phyloP scores from a whole-genome alignment of 2,888 invertebrate species.

The Synergus itoensis region DNA sequence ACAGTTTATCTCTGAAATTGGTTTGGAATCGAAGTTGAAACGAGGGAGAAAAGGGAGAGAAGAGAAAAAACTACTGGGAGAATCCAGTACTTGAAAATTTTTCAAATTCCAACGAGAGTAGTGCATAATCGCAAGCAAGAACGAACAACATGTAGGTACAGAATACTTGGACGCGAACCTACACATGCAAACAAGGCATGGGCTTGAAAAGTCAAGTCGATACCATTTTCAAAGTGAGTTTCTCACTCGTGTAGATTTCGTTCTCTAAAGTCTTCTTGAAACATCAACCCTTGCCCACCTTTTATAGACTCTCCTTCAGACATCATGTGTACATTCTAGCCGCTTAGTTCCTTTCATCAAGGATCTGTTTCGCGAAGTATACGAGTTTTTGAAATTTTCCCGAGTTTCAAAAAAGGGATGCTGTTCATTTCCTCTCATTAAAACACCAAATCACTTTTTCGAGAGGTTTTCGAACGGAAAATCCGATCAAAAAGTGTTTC shows the following conservation, averaged over 20 bases:
- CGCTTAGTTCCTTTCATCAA: constrained; percentile 61
- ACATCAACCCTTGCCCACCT: constrained; percentile 20
- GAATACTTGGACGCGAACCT: constrained; percentile 62
- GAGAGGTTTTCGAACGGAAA: not conserved
- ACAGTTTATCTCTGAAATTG: not conserved
- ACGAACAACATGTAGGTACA: constrained; percentile 62
- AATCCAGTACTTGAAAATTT: constrained; percentile 57
- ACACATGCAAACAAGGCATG: not conserved
- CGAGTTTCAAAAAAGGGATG: constrained; percentile 45
- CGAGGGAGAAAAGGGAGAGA: not conserved
- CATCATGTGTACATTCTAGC: constrained; percentile 54
- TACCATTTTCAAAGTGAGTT: constrained; percentile 61
- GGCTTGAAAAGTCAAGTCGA: not conserved
- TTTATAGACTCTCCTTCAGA: constrained; percentile 52
- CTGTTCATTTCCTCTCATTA: too few relatives aligned
- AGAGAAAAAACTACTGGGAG: not conserved
- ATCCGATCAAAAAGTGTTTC: too few relatives aligned
- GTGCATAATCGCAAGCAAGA: constrained; percentile 45
- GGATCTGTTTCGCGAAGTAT: constrained; percentile 40
- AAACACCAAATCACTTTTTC: not conserved
- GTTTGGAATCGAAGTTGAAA: not conserved
- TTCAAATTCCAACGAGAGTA: constrained; percentile 49
- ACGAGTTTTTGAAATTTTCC: not conserved
- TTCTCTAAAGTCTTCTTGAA: constrained; percentile 10
- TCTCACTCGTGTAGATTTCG: constrained; percentile 51